Percentiles rank a stretch among this genome's conserved stretches.
Evolutionary conservation across 2,888 invertebrate genomes (phyloP).

Genomic region (Leuctra nigra): DNA sequence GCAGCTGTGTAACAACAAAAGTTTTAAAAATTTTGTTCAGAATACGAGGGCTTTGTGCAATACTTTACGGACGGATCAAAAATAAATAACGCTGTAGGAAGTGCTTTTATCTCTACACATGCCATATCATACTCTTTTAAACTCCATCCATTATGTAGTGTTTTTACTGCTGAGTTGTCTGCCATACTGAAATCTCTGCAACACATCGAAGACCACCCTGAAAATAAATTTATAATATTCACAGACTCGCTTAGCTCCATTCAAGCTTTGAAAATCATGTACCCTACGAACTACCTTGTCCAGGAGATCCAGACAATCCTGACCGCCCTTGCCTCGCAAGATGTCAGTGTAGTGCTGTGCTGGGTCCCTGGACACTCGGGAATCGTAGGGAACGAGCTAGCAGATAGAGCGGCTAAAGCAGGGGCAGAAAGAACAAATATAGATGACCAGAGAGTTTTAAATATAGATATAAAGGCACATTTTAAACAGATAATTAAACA

Average conservation of each 20-base stretch:
- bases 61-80: background rate
- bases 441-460: background rate
- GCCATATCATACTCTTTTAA: background rate
- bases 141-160: background rate
- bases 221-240: background rate
- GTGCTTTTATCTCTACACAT: background rate
- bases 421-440: background rate
- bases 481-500: too few relatives aligned
- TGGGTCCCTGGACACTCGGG: conserved; percentile 19
- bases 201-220: background rate
- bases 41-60: background rate
- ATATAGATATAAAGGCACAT: background rate
- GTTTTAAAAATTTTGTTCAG: background rate
- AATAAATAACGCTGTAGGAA: background rate
- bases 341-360: background rate
- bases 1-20: background rate
- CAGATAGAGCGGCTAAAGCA: conserved; percentile 1
- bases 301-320: background rate
- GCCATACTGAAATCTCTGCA: background rate
- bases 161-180: background rate
- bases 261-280: background rate
- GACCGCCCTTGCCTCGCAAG: background rate
- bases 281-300: background rate
- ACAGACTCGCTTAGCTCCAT: background rate
- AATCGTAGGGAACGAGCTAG: conserved; percentile 9